A percentile compares a stretch with the other conserved stretches of the same genome.
Evolutionary conservation across 1,140 invertebrate genomes (phyloP).

Genomic region (Lepidotrigona ventralis): DNA sequence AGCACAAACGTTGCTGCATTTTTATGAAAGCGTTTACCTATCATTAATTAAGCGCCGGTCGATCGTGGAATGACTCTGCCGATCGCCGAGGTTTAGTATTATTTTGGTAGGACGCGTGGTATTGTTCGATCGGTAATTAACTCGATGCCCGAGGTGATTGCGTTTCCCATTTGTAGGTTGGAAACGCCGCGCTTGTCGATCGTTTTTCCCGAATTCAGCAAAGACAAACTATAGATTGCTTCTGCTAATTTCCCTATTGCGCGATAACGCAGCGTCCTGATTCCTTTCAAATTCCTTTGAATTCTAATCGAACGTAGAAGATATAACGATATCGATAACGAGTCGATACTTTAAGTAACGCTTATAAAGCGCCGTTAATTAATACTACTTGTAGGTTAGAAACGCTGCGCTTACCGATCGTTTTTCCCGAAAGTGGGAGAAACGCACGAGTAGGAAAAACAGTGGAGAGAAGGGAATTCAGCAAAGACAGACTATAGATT

Average conservation of each 20-base stretch:
- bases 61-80: neutral
- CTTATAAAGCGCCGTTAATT: too few species aligned
- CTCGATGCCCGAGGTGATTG: constrained; percentile 20
- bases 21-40: neutral
- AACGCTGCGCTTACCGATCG: neutral
- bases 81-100: constrained; percentile 17
- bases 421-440: neutral
- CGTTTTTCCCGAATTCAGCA: neutral
- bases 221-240: too few species aligned
- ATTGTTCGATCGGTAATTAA: constrained; percentile 32
- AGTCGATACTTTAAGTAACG: too few species aligned
- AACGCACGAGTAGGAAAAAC: too few species aligned
- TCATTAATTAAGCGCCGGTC: neutral
- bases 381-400: too few species aligned
- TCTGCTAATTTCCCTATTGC: neutral
- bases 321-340: too few species aligned
- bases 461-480: neutral
- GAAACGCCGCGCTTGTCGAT: too few species aligned
- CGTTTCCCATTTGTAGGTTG: constrained; percentile 28
- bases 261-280: too few species aligned
- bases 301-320: too few species aligned
- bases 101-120: constrained; percentile 14
- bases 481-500: too few species aligned
- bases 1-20: neutral
- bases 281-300: too few species aligned